phyloP scores from a whole-genome alignment of 2,797 vertebrate species.

The Xerus rutilus region DNA sequence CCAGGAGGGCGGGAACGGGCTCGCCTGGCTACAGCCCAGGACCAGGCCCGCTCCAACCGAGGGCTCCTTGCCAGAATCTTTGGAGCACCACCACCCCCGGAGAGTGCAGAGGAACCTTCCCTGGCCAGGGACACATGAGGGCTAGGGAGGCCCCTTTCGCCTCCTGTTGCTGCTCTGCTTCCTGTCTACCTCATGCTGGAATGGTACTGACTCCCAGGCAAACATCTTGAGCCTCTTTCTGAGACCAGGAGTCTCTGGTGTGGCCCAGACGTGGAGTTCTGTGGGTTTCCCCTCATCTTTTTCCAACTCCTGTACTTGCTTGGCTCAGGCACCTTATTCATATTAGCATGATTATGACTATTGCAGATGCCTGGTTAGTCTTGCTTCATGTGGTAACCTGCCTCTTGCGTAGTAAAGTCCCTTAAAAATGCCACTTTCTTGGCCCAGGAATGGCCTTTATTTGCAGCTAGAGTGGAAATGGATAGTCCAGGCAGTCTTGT shows the following conservation, averaged over 20 bases:
- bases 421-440: not conserved
- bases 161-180: not conserved
- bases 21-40: constrained; percentile 83
- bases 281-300: not conserved
- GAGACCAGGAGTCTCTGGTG: not conserved
- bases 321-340: not conserved
- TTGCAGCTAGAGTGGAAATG: not conserved
- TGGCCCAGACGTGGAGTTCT: not conserved
- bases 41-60: constrained; percentile 89
- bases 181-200: not conserved
- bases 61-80: constrained; percentile 94
- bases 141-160: not conserved
- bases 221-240: not conserved
- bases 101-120: not conserved
- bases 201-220: not conserved
- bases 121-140: not conserved
- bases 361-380: not conserved
- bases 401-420: not conserved
- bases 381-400: constrained; percentile 14
- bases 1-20: constrained; percentile 86
- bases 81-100: constrained; percentile 79
- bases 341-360: not conserved
- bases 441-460: not conserved
- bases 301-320: not conserved
- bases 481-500: not conserved